Percentiles rank a stretch among this genome's conserved stretches.
Conservation (phyloP, 2,797 vertebrate species). For the Holocentrus rufus region DNA sequence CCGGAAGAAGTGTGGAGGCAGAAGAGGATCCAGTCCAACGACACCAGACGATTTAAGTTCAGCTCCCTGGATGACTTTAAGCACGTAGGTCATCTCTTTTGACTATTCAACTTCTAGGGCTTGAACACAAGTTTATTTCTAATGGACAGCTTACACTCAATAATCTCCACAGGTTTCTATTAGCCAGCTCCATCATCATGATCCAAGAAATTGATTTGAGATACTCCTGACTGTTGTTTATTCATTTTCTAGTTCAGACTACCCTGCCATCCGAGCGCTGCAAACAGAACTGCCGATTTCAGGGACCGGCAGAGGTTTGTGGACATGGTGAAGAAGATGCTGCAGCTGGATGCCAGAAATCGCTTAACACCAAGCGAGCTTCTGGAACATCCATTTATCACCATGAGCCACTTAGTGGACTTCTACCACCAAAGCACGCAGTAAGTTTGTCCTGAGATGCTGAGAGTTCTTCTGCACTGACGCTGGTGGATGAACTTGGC, state of each 20-base stretch:
- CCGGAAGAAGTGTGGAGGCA: no score
- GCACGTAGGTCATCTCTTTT: no score
- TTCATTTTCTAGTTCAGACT: slow-evolving; percentile 9
- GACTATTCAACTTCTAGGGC: no score
- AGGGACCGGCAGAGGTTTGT: neutral
- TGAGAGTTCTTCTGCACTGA: no score
- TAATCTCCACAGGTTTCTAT: no score
- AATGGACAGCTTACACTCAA: no score
- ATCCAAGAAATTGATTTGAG: no score
- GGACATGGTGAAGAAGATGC: slow-evolving; percentile 29
- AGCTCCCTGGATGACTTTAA: no score
- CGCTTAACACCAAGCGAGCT: slow-evolving; percentile 20
- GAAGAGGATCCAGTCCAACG: neutral
- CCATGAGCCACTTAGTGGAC: neutral
- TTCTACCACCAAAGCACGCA: neutral
- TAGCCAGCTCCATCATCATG: no score
- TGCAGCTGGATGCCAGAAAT: slow-evolving; percentile 1
- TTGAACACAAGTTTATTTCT: no score
- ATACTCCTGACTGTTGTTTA: neutral
- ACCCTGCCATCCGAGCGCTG: neutral
- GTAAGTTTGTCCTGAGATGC: neutral
- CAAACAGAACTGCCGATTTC: neutral
- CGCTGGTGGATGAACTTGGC: no score
- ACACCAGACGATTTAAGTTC: neutral
- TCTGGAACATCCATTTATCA: slow-evolving; percentile 19